Evolutionary conservation across 2,888 invertebrate genomes (phyloP).

Genomic region (Punctoribates punctum): DNA sequence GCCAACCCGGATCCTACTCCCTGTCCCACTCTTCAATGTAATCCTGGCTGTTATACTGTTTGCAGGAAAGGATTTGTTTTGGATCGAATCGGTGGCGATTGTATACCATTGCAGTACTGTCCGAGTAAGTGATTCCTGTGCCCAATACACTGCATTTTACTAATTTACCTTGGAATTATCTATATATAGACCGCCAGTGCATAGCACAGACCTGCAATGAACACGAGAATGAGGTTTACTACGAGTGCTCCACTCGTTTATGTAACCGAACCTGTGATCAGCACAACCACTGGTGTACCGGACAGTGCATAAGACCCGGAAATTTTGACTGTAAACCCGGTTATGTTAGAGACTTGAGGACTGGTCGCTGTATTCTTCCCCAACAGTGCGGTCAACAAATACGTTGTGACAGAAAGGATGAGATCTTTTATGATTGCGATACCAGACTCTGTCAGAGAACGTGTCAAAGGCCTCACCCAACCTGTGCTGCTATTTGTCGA

Average conservation of each 20-base stretch:
- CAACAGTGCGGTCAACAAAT: background rate
- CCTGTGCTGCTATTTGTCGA: background rate
- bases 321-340: background rate
- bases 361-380: background rate
- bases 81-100: background rate
- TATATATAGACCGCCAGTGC: background rate
- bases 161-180: background rate
- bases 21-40: background rate
- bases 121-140: background rate
- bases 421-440: background rate
- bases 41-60: background rate
- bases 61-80: background rate
- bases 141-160: background rate
- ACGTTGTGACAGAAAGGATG: background rate
- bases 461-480: background rate
- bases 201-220: background rate
- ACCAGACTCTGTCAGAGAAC: background rate
- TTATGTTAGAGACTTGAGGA: background rate
- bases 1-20: background rate
- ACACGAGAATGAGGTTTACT: background rate
- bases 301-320: background rate
- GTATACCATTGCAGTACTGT: conserved; percentile 4
- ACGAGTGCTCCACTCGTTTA: background rate
- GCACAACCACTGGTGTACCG: background rate
- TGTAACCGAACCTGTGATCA: background rate